A percentile compares a stretch with the other conserved stretches of the same genome.
Evolutionary conservation across 1,140 invertebrate genomes (phyloP).

Genomic region (Physella acuta): DNA sequence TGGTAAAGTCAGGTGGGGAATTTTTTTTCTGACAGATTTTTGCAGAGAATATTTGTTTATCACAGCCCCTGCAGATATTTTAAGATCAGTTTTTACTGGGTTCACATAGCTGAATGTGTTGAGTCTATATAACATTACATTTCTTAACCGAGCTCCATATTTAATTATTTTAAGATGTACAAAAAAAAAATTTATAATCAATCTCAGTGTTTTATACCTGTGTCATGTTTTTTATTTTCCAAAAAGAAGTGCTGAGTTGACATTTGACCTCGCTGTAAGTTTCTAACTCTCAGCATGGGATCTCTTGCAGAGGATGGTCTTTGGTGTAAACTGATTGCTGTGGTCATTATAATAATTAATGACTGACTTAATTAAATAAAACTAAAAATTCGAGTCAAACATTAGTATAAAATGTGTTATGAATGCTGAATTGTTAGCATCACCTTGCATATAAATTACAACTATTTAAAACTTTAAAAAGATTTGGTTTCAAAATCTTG

Average conservation of each 20-base stretch:
- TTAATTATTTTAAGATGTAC: no score
- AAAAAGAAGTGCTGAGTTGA: conserved; percentile 50
- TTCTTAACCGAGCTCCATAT: no score
- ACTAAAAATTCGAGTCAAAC: no score
- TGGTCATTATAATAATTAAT: neutral
- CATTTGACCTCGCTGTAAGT: neutral
- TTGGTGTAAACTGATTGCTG: conserved; percentile 22
- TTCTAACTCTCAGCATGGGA: conserved; percentile 48
- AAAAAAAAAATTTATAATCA: no score
- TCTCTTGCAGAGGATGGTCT: conserved; percentile 48
- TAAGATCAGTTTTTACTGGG: no score
- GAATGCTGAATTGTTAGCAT: no score
- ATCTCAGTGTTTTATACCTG: conserved; percentile 37
- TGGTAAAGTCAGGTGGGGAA: conserved; percentile 46
- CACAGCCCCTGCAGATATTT: conserved; percentile 50
- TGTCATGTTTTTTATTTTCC: conserved; percentile 42
- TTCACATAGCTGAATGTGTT: no score
- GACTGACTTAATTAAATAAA: neutral
- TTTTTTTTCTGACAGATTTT: conserved; percentile 50
- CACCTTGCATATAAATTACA: no score
- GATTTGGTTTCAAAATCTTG: no score
- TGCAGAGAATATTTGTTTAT: conserved; percentile 47
- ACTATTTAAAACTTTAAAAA: no score
- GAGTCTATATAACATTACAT: no score
- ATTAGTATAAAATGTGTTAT: no score